These are phyloP conservation scores for Papilio machaon DNA, from an alignment of 1,140 invertebrate genomes.

Conservation along the genomic window DNA sequence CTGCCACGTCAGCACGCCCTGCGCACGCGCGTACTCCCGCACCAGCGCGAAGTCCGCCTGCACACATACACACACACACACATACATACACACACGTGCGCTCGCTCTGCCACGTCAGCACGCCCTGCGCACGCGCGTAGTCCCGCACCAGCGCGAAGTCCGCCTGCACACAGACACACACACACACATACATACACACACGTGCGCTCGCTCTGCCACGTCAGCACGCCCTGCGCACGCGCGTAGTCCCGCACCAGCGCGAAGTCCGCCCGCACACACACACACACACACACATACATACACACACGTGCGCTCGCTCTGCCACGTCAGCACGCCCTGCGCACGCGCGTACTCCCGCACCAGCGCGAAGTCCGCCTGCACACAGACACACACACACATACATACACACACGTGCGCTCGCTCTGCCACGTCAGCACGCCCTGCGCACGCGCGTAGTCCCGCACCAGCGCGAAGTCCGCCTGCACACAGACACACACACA, in stretches of 20 bases:
- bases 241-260: slow-evolving; percentile 96
- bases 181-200: too few species aligned
- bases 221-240: slow-evolving; percentile 89
- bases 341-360: slow-evolving; percentile 95
- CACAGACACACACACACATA: slow-evolving; percentile 29
- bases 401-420: slow-evolving; percentile 91
- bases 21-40: slow-evolving; percentile 94
- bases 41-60: slow-evolving; percentile 92
- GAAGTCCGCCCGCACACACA: slow-evolving; percentile 86
- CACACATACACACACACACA: slow-evolving; percentile 32
- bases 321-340: slow-evolving; percentile 92
- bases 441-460: slow-evolving; percentile 93
- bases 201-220: slow-evolving; percentile 94
- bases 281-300: too few species aligned
- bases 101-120: slow-evolving; percentile 94
- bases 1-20: slow-evolving; percentile 93
- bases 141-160: slow-evolving; percentile 96
- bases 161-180: slow-evolving; percentile 69
- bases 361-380: slow-evolving; percentile 90
- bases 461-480: slow-evolving; percentile 93
- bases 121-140: slow-evolving; percentile 92
- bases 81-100: too few species aligned
- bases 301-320: slow-evolving; percentile 92
- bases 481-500: slow-evolving; percentile 53
- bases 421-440: slow-evolving; percentile 94